Evolutionary conservation across 2,888 invertebrate species (phyloP).

Genomic region (Platycheirus albimanus): DNA sequence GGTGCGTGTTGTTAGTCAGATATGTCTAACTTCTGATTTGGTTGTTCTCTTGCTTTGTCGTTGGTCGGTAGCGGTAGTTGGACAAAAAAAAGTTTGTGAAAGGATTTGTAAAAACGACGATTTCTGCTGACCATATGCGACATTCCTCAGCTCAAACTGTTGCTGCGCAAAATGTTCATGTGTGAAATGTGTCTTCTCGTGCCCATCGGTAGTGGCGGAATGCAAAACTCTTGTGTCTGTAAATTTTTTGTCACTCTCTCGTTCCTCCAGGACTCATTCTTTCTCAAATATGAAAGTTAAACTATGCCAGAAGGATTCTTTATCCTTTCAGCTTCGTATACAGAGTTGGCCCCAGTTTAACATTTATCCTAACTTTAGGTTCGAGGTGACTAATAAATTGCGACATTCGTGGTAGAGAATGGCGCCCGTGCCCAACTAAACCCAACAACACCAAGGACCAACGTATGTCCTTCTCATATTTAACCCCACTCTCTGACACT

Average conservation of each 20-base stretch:
- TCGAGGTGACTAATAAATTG: slow-evolving; percentile 72
- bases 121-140: slow-evolving; percentile 67
- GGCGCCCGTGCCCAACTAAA: no score
- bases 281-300: slow-evolving; percentile 12
- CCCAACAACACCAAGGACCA: slow-evolving; percentile 56
- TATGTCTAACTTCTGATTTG: slow-evolving; percentile 61
- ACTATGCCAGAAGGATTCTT: slow-evolving; percentile 11
- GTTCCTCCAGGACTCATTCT: not conserved
- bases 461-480: slow-evolving; percentile 69
- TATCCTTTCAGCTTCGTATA: not conserved
- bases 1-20: slow-evolving; percentile 39
- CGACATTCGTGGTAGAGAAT: slow-evolving; percentile 59
- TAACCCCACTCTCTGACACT: slow-evolving; percentile 16
- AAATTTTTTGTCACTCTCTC: not conserved
- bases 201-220: no score
- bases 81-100: slow-evolving; percentile 28
- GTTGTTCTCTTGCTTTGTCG: slow-evolving; percentile 43
- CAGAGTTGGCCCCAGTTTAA: slow-evolving; percentile 36
- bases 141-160: slow-evolving; percentile 56
- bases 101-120: slow-evolving; percentile 61
- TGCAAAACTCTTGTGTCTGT: slow-evolving; percentile 9
- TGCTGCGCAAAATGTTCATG: slow-evolving; percentile 50
- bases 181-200: slow-evolving; percentile 57
- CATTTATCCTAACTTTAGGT: slow-evolving; percentile 65
- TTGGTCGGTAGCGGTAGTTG: not conserved